phyloP scores from a whole-genome alignment of 1,140 invertebrate genomes.

The Odontomachus brunneus region DNA sequence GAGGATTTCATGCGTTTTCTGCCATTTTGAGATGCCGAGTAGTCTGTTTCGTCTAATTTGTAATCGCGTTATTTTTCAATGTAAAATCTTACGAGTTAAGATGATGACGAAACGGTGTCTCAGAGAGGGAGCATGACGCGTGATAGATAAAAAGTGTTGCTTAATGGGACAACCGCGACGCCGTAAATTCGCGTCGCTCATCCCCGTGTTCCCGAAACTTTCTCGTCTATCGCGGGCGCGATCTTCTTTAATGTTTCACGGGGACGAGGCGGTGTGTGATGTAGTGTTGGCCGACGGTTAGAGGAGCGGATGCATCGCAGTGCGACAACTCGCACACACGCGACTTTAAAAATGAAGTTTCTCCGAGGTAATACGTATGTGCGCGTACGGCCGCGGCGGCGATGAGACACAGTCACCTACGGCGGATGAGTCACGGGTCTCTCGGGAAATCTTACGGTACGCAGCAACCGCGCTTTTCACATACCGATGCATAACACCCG shows the following conservation, averaged over 20 bases:
- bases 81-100: too few relatives aligned
- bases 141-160: conserved; percentile 10
- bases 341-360: conserved; percentile 67
- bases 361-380: too few relatives aligned
- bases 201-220: conserved; percentile 33
- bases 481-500: conserved; percentile 57
- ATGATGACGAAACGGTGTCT: too few relatives aligned
- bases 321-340: conserved; percentile 1
- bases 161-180: conserved; percentile 12
- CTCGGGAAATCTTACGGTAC: conserved; percentile 83
- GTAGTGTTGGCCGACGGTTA: conserved; percentile 21
- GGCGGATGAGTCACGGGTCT: conserved; percentile 80
- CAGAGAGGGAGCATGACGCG: too few relatives aligned
- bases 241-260: conserved; percentile 57
- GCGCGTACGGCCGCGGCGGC: neutral
- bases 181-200: conserved; percentile 39
- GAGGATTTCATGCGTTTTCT: too few relatives aligned
- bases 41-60: too few relatives aligned
- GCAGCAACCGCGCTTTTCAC: conserved; percentile 64
- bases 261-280: conserved; percentile 36
- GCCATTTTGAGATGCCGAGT: too few relatives aligned
- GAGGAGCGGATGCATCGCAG: neutral
- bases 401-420: conserved; percentile 66
- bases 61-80: too few relatives aligned
- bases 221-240: conserved; percentile 28